phyloP scores from a whole-genome alignment of 2,888 invertebrate species.

The Drosophila mulleri region DNA sequence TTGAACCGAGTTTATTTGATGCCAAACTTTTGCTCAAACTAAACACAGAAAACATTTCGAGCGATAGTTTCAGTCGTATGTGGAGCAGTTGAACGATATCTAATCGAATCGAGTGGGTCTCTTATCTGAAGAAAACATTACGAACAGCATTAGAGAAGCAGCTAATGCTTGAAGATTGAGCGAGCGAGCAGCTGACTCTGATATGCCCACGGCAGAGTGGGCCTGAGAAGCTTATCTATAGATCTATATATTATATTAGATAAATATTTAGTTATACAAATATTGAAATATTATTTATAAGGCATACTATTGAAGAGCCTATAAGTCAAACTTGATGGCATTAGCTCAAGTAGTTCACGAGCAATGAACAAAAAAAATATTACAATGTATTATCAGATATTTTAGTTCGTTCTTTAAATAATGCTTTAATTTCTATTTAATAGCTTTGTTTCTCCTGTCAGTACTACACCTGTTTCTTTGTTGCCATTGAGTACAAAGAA shows the following conservation, averaged over 20 bases:
- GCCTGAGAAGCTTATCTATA: background rate
- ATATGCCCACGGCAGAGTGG: slow-evolving; percentile 3
- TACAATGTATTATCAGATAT: background rate
- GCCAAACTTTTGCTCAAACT: background rate
- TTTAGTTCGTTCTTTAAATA: too few relatives aligned
- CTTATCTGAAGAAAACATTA: slow-evolving; percentile 41
- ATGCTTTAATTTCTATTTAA: background rate
- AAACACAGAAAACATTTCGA: background rate
- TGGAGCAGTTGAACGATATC: slow-evolving; percentile 1
- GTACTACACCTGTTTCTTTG: background rate
- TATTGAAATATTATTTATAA: too few relatives aligned
- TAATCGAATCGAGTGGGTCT: slow-evolving; percentile 32
- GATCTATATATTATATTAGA: background rate
- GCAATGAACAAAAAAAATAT: too few relatives aligned
- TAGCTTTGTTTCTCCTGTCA: background rate
- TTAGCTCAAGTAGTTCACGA: too few relatives aligned
- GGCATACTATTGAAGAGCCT: too few relatives aligned
- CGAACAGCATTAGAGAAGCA: slow-evolving; percentile 3
- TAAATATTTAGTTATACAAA: too few relatives aligned
- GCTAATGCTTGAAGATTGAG: slow-evolving; percentile 3
- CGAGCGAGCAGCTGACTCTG: background rate
- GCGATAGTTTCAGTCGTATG: background rate
- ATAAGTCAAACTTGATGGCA: too few relatives aligned
- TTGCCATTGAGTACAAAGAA: background rate
- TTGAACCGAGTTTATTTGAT: background rate